Conservation (phyloP, 2,113 vertebrate species). For the Lasiurus cinereus region DNA sequence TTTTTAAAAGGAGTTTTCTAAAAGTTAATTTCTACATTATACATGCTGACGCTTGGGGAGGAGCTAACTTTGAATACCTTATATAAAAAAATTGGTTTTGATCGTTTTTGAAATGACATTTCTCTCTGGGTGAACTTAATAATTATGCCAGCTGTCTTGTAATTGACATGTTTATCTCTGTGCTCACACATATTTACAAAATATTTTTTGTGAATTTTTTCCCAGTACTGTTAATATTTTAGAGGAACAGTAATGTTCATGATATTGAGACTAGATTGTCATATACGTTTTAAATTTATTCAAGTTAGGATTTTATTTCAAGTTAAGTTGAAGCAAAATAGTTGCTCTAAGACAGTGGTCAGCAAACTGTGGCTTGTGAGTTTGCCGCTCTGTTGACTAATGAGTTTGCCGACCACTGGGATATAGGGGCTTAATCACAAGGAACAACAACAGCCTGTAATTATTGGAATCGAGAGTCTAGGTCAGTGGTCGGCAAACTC, state of each 20-base stretch:
- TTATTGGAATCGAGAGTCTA: too few relatives aligned
- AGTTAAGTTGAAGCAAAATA: not conserved
- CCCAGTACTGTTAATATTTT: slow-evolving; percentile 22
- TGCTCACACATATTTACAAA: slow-evolving; percentile 32
- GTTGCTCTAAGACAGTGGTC: not conserved
- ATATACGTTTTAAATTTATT: slow-evolving; percentile 44
- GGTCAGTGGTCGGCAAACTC: too few relatives aligned
- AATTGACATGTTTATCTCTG: not conserved
- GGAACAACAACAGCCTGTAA: too few relatives aligned
- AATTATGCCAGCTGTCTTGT: not conserved
- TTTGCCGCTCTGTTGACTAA: too few relatives aligned
- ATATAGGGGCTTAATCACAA: too few relatives aligned
- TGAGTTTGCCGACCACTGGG: too few relatives aligned
- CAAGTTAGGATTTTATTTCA: slow-evolving; percentile 29
- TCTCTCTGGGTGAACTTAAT: not conserved
- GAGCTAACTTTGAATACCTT: not conserved
- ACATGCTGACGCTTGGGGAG: not conserved
- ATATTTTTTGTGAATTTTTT: not conserved
- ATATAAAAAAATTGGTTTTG: not conserved
- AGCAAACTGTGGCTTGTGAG: too few relatives aligned
- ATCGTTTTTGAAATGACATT: slow-evolving; percentile 28
- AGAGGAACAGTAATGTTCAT: not conserved
- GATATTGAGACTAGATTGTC: not conserved
- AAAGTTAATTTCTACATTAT: not conserved
- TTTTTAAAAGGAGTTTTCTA: slow-evolving; percentile 38